A percentile compares a stretch with the other conserved stretches of the same genome.
phyloP scores from a whole-genome alignment of 1,140 invertebrate genomes.

The Zaprionus lachaisei region DNA sequence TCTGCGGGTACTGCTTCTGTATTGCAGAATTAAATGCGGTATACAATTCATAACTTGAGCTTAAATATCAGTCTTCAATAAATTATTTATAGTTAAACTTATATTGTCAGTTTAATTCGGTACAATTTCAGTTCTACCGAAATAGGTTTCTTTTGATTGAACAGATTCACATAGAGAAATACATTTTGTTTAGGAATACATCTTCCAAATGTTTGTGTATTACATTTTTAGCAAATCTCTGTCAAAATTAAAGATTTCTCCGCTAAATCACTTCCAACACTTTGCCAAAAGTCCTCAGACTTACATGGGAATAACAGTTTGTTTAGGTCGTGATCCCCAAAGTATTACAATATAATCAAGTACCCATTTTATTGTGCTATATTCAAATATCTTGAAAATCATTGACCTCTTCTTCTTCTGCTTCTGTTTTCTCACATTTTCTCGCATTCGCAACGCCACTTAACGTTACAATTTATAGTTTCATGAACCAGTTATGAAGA shows the following conservation, averaged over 20 bases:
- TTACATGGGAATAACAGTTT: too few species aligned
- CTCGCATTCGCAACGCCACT: constrained; percentile 6
- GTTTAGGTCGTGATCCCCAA: too few species aligned
- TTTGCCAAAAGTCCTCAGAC: too few species aligned
- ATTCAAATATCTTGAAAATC: neutral
- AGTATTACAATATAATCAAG: neutral
- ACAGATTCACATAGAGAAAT: too few species aligned
- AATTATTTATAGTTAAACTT: neutral
- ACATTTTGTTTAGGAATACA: too few species aligned
- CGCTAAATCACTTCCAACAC: too few species aligned
- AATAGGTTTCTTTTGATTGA: too few species aligned
- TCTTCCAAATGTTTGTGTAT: too few species aligned
- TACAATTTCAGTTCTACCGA: too few species aligned
- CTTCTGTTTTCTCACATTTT: constrained; percentile 6
- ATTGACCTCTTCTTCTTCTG: neutral
- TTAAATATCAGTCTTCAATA: neutral
- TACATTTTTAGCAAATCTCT: too few species aligned
- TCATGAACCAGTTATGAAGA: constrained; percentile 12
- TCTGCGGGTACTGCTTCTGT: neutral
- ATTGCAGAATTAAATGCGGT: neutral
- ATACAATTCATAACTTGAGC: neutral
- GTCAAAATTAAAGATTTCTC: too few species aligned
- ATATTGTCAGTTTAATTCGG: neutral
- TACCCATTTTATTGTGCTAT: neutral
- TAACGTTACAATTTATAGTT: constrained; percentile 11